These are phyloP conservation scores for Pocota personata DNA, from an alignment of 2,888 invertebrate species.

Conservation along the genomic window DNA sequence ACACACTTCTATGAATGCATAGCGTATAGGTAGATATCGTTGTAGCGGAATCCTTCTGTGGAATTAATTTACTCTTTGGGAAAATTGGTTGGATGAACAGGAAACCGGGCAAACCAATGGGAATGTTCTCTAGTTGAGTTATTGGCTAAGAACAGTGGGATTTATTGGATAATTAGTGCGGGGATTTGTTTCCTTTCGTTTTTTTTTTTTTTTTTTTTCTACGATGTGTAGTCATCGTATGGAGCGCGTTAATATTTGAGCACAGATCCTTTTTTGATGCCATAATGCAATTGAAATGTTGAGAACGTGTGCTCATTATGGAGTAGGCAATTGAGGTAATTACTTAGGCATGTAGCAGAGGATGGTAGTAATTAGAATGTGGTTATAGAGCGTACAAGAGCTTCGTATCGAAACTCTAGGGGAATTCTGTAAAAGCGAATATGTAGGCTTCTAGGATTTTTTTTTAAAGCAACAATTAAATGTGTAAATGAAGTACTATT, in stretches of 20 bases:
- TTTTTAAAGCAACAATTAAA: too few species aligned
- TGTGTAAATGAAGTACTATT: too few species aligned
- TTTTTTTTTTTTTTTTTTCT: neutral
- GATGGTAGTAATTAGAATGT: neutral
- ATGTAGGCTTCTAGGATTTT: neutral
- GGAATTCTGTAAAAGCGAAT: neutral
- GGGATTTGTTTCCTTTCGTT: conserved; percentile 37
- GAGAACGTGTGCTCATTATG: neutral
- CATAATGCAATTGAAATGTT: conserved; percentile 11
- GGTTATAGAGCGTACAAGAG: neutral
- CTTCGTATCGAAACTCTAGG: too few species aligned
- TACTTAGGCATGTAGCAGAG: neutral
- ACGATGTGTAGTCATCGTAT: neutral
- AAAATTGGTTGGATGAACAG: conserved; percentile 35
- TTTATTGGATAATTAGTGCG: conserved; percentile 67
- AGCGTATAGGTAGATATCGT: neutral
- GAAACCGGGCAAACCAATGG: neutral
- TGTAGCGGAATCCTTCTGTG: conserved; percentile 16
- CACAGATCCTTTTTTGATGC: neutral
- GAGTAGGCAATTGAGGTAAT: conserved; percentile 2
- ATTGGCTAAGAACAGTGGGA: conserved; percentile 45
- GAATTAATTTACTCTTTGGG: conserved; percentile 65
- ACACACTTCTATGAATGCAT: conserved; percentile 9
- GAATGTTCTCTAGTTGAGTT: conserved; percentile 33
- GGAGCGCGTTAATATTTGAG: conserved; percentile 35